A percentile compares a stretch with the other conserved stretches of the same genome.
Evolutionary conservation across 2,797 vertebrate species (phyloP).

Genomic region (Oryzias dopingdopingensis): DNA sequence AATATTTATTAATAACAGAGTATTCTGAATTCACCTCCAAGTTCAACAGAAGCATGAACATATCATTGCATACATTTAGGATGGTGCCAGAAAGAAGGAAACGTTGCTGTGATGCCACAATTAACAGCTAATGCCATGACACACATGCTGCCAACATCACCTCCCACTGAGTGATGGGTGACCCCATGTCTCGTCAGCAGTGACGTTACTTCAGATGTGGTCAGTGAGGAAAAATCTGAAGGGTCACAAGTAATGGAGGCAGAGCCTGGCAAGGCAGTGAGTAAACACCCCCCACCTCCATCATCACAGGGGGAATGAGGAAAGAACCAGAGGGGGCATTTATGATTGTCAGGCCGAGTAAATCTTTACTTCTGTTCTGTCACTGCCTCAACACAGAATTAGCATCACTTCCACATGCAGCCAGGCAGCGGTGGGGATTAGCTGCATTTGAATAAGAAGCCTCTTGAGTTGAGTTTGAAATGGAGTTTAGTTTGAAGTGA

Average conservation of each 20-base stretch:
- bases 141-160: constrained; percentile 24
- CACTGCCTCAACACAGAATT: constrained; percentile 34
- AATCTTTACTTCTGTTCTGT: constrained; percentile 26
- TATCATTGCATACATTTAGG: not conserved
- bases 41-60: no score
- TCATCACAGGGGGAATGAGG: constrained; percentile 18
- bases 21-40: no score
- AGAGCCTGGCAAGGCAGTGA: constrained; percentile 1
- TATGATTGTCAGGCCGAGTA: constrained; percentile 49
- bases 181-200: constrained; percentile 45
- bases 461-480: constrained; percentile 6
- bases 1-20: not conserved
- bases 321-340: constrained; percentile 50
- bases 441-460: constrained; percentile 27
- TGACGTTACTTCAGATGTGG: constrained; percentile 55
- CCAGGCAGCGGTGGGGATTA: constrained; percentile 38
- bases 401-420: constrained; percentile 40
- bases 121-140: constrained; percentile 52
- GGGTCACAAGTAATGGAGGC: constrained; percentile 31
- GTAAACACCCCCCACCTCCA: constrained; percentile 26
- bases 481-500: not conserved
- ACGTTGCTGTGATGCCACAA: constrained; percentile 41
- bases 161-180: constrained; percentile 43
- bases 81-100: constrained; percentile 13
- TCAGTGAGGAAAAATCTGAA: constrained; percentile 50